phyloP scores from a whole-genome alignment of 1,140 invertebrate genomes.

The Maniola jurtina region DNA sequence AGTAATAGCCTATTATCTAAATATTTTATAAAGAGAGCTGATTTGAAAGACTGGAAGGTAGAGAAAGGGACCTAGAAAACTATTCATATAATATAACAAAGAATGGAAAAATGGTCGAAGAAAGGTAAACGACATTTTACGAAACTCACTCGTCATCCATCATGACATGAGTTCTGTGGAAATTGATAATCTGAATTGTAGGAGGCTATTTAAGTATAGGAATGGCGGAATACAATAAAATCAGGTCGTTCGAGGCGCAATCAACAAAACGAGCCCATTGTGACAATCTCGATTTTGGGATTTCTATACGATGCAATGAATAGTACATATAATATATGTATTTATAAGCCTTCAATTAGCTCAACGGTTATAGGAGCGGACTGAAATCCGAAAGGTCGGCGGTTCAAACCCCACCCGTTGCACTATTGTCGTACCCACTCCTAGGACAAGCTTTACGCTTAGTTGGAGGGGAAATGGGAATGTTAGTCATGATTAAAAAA shows the following conservation, averaged over 20 bases:
- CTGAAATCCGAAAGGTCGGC: no score
- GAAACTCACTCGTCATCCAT: conserved; percentile 10
- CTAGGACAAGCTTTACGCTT: no score
- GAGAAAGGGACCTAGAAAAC: not conserved
- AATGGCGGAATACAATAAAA: conserved; percentile 6
- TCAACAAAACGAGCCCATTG: conserved; percentile 8
- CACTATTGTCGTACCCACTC: no score
- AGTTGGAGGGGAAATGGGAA: no score
- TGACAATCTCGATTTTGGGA: conserved; percentile 4
- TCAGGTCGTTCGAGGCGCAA: conserved; percentile 1
- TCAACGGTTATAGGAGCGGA: no score
- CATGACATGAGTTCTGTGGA: conserved; percentile 13
- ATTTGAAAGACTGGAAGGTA: not conserved
- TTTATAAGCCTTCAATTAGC: no score
- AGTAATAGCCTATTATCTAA: not conserved
- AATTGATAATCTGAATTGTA: conserved; percentile 12
- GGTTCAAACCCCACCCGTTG: no score
- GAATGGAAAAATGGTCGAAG: conserved; percentile 2
- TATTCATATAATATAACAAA: conserved; percentile 3
- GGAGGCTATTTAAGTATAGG: conserved; percentile 7
- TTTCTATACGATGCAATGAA: conserved; percentile 12
- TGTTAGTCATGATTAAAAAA: no score
- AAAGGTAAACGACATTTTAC: conserved; percentile 11
- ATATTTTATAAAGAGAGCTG: not conserved
- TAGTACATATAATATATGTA: no score